Evolutionary conservation across 2,113 vertebrate species (phyloP), one percentile per base, ranked within the genome.

Genomic region (Passer montanus): DNA sequence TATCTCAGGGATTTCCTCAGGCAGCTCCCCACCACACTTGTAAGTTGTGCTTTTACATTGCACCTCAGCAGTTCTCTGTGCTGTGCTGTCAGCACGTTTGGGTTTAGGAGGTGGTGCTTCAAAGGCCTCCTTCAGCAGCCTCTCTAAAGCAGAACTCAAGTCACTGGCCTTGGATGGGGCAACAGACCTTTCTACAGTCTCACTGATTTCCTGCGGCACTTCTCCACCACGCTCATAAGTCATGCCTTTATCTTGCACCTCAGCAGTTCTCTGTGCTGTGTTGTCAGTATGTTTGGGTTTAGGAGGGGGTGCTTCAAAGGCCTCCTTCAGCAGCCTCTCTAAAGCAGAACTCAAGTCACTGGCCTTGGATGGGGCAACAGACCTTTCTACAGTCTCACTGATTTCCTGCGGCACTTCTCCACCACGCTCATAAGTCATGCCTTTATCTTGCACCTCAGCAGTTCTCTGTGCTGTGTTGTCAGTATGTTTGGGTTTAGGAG

Each of bases 1-100:
- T 10, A 7, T 88, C 88, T 97, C 97, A 73, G 6, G 23, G 13
- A 95, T 68, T 86, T 97, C 94, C 49, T 89, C 68, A 6, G 3
- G 59, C 15, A 44, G 3, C 10, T 55, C 43, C 56, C 19, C 21
- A 11, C 28, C 13, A 18, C 8, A 13, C 14, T 66, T 3, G 9
- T 1, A 30, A 4, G 28, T 47, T 1, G 0, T 44, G 16, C 22
- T 37, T 68, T 46, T 4, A 75, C 17, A 8, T 43, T 82, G 10
- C 8, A 31, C 1, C 12, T 63, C 67, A 6, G 5, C 9, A 59
- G 13, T 17, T 5, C 47, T 37, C 39, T 1, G 8, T 11, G 28
- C 2, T 26, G 11, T 44, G 13, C 5, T 19, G 4, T 15, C 2
- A 5, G 35, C 35, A 20, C 0, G 0, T 28, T 59, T 59, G 39